Conservation (phyloP, 2,888 invertebrate species). For the Lobophora halterata region DNA sequence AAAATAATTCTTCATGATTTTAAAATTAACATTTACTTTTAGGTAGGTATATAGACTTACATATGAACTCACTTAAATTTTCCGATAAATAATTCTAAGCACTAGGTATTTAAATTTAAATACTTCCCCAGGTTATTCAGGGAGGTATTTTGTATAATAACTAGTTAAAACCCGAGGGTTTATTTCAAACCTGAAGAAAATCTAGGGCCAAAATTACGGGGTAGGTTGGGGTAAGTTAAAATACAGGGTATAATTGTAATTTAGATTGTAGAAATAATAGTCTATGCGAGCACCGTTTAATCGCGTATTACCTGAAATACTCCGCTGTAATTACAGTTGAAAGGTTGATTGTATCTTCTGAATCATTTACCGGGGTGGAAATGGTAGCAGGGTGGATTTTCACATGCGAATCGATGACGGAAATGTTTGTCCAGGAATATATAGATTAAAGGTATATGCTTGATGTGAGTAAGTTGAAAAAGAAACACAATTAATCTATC, state of each 20-base stretch:
- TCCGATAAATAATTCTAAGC: too few species aligned
- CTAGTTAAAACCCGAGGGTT: slow-evolving; percentile 9
- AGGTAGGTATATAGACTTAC: too few species aligned
- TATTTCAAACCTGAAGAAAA: slow-evolving; percentile 24
- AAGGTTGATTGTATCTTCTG: slow-evolving; percentile 23
- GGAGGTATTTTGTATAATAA: slow-evolving; percentile 7
- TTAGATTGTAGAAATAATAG: slow-evolving; percentile 9
- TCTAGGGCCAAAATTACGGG: slow-evolving; percentile 18
- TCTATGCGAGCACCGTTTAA: slow-evolving; percentile 21
- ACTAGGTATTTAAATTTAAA: too few species aligned
- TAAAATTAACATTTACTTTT: too few species aligned
- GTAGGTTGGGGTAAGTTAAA: slow-evolving; percentile 17
- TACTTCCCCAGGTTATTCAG: background rate
- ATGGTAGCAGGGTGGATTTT: slow-evolving; percentile 7
- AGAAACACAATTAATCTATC: too few species aligned
- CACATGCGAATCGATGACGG: slow-evolving; percentile 4
- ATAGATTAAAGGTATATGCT: too few species aligned
- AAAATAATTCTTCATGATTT: too few species aligned
- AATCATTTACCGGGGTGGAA: slow-evolving; percentile 19
- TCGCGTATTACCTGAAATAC: slow-evolving; percentile 31
- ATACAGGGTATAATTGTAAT: slow-evolving; percentile 17
- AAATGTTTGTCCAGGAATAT: slow-evolving; percentile 3
- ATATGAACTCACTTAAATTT: too few species aligned
- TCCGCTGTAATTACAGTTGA: slow-evolving; percentile 24
- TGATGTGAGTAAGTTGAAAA: too few species aligned